Base-by-base conservation (phyloP, 2,113 vertebrate species). In the Nothobranchius furzeri region DNA sequence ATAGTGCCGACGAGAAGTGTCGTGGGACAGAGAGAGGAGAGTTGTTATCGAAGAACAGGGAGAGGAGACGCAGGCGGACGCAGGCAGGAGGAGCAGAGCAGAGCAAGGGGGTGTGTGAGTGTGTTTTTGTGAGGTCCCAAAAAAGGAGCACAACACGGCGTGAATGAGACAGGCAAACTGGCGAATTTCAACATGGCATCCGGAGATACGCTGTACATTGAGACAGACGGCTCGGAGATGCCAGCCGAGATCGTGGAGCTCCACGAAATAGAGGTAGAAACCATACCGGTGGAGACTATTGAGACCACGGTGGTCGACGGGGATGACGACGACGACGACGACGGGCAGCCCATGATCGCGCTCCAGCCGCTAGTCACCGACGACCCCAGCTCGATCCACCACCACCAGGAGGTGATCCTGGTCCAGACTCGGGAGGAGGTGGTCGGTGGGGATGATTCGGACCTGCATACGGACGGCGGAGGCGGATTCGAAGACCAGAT, bases 371-470 rank as follows among this genome's bases (percentile, higher is more conserved):
- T 98, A n/a, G 94, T 95, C 8, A 92, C 95, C 62, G 96, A 98
- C 93, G 94, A 97, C 89, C 95, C 94, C 7, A 93, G 93, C 91
- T 94, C 94, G 24, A 94, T 88, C 81, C 94, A 91, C 90, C 94
- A 94, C 79, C 96, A 98, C 82, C 96, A 98, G 88, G 97, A 98
- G 93, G 97, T 98, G 90, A 99, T 99, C 76, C 93, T 99, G 73
- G 96, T 99, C 78, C 97, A 99, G 93, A 98, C 96, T 79, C 93
- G 96, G 58, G 97, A 99, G 89, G 97, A 99, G 93, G 97, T 99
- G 78, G 97, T 99, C 25, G 97, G 96, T 46, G 96, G 95, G 65
- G 96, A 99, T 84, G 96, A 99, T 82, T 96, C 95, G 68, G 96
- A 97, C 83, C 91, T 98, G 70, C 93, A 95, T 73, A 92, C 93